These are phyloP conservation scores for Bombus terrestris DNA, from an alignment of 1,140 invertebrate genomes.

Conservation along the genomic window DNA sequence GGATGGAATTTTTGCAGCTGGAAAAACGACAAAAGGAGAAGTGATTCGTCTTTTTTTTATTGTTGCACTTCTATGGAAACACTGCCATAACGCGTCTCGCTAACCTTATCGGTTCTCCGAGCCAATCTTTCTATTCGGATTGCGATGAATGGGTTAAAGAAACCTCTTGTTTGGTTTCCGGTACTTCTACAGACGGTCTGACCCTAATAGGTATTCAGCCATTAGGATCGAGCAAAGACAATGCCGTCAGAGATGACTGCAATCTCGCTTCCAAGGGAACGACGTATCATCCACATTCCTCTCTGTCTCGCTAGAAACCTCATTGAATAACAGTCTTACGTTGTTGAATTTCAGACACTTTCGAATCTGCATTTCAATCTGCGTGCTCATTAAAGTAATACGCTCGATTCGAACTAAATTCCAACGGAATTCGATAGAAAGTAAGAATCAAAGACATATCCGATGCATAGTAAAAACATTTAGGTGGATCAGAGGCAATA, in stretches of 20 bases:
- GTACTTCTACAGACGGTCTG: conserved; percentile 67
- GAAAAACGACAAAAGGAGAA: conserved; percentile 11
- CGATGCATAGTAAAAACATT: neutral
- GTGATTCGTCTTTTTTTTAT: conserved; percentile 46
- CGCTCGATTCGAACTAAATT: neutral
- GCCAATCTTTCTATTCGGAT: conserved; percentile 35
- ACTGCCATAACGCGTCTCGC: neutral
- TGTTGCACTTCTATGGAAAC: conserved; percentile 43
- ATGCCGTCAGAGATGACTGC: conserved; percentile 29
- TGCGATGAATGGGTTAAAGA: conserved; percentile 55
- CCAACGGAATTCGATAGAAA: neutral
- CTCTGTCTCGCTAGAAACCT: neutral
- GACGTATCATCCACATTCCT: conserved; percentile 44
- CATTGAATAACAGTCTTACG: neutral
- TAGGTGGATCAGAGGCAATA: neutral
- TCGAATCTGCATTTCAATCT: neutral
- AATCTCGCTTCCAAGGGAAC: conserved; percentile 42
- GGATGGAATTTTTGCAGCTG: neutral
- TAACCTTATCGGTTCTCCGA: conserved; percentile 26
- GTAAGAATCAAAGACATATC: neutral
- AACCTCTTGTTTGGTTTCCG: conserved; percentile 54
- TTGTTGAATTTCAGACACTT: neutral
- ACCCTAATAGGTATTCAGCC: conserved; percentile 66
- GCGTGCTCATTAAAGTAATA: neutral
- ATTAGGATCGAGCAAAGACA: conserved; percentile 41